These are phyloP conservation scores for fruit fly (Drosophila melanogaster) DNA, from an alignment of 1,140 invertebrate genomes.

Conservation along the genomic window DNA sequence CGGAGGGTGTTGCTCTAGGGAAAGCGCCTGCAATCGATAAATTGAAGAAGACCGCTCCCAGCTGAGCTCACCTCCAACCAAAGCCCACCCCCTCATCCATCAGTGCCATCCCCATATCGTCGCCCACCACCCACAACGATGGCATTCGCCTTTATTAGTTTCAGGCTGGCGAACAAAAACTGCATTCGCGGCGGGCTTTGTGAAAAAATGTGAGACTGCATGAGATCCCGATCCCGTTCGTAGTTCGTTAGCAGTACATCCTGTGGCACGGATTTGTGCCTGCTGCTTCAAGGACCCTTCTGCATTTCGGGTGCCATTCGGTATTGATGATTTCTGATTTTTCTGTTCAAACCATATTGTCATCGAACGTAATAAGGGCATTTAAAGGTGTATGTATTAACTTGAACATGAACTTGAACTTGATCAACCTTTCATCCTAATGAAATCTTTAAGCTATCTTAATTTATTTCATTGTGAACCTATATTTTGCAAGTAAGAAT, in stretches of 20 bases:
- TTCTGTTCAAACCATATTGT: neutral
- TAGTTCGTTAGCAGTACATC: conserved; percentile 49
- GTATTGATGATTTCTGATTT: conserved; percentile 20
- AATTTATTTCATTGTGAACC: too few relatives aligned
- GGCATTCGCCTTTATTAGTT: conserved; percentile 58
- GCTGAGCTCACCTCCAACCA: conserved; percentile 20
- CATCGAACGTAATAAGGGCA: too few relatives aligned
- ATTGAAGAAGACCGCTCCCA: conserved; percentile 41
- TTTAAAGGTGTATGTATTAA: too few relatives aligned
- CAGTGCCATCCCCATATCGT: neutral
- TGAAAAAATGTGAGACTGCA: conserved; percentile 57
- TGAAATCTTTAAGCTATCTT: neutral
- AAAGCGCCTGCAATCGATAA: conserved; percentile 43
- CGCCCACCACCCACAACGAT: neutral
- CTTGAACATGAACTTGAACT: neutral
- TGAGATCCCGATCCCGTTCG: conserved; percentile 21
- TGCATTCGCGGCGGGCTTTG: conserved; percentile 56
- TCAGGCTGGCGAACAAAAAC: conserved; percentile 51
- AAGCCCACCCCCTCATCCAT: conserved; percentile 15
- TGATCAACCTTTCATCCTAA: neutral
- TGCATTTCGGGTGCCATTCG: conserved; percentile 3
- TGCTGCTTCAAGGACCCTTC: conserved; percentile 24
- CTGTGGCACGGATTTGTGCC: conserved; percentile 44
- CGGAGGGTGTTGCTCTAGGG: conserved; percentile 1
- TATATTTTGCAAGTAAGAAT: too few relatives aligned